Evolutionary conservation across 1,140 invertebrate genomes (phyloP), one percentile per base, ranked within the genome.

Genomic region (Polyergus mexicanus): DNA sequence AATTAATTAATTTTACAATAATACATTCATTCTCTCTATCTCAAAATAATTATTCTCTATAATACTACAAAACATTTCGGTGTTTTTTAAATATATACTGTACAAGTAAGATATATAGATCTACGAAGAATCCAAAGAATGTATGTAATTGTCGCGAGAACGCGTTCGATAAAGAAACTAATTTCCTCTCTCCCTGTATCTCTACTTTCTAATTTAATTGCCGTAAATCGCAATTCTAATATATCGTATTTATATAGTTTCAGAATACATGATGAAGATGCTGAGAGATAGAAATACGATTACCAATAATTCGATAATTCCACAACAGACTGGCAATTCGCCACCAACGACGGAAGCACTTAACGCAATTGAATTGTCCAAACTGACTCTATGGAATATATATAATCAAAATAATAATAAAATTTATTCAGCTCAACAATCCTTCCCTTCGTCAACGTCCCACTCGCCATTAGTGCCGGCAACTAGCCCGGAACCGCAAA

Each of bases 331-430:
- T 51, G 96, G 94, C 80, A 96, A 94, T 88, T 96, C 97, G 7
- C 93, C 96, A 2, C 95, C 95, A 13, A 95, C 95, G 19, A 95
- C 96, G 28, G 90, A 92, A 0, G 95, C 96, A 0, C 93, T 98
- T 44, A 97, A 96, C 77, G 97, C 96, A 5, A 93, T 97, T 13
- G 97, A 98, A 87, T 96, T 98, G 94, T 97, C 97, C 0, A 96
- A 97, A 51, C 95, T 98, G 72, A 97, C 97, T 0, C 94, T 98
- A 1, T 98, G 97, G 97, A 98, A 97, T 90, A 95, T 98, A 90
- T 98, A 98, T 93, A 32, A 32, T 3, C 56, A 19, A n/a, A 97
- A 97, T 86, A 94, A 95, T 89, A 94, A 95, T 89, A 92, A 95
- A 86, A 75, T 94, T 0, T 94, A 94, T 51, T 76, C 92, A 10